Base-by-base conservation (phyloP, 2,888 invertebrate genomes). In the Apotomis turbidana region DNA sequence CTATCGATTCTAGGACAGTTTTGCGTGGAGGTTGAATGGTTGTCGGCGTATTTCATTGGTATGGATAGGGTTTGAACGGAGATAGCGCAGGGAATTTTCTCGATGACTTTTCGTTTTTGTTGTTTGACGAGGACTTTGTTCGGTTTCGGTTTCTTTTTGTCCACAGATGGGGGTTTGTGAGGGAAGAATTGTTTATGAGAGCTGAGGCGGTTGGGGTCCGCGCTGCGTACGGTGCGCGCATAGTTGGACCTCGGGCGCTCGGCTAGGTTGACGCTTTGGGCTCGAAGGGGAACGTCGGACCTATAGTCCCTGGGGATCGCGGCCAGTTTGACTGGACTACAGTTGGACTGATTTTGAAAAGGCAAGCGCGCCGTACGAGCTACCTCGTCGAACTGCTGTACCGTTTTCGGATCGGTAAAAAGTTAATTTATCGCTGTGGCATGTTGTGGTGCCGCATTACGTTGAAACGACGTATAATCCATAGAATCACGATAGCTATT, bases 381-480 rank as follows among this genome's bases (percentile, higher is more conserved):
- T 75, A 80, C 77, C 82, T 79, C 83, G 85, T 85, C 80, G 83
- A 87, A 88, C 90, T 88, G 87, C 83, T 87, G 86, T 83, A 82
- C 76, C 78, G 80, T 78, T 80, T 82, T 82, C 85, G 75, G 79
- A 87, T 84, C 81, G 83, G 85, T 87, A 90, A 91, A 92, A 92
- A 93, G 90, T 91, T 63, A 89, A 90, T 89, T 90, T 89, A 91
- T 91, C 83, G 89, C 78, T 79, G 83, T 91, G 76, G 91, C 92
- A 92, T 93, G 92, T 83, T 81, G 83, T 74, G 78, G 76, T 55
- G 55, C 27, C 41, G n/a, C n/a, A 8, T 41, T 8, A 9, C 15
- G n/a, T 10, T 27, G 46, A 46, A 66, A 55, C 66, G 55, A 55
- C 66, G 44, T 57, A 55, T 66, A 55, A 27, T 9, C 46, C 8